These are phyloP conservation scores for Ceyx melanurus DNA, from an alignment of 2,113 vertebrate genomes.

Conservation along the genomic window DNA sequence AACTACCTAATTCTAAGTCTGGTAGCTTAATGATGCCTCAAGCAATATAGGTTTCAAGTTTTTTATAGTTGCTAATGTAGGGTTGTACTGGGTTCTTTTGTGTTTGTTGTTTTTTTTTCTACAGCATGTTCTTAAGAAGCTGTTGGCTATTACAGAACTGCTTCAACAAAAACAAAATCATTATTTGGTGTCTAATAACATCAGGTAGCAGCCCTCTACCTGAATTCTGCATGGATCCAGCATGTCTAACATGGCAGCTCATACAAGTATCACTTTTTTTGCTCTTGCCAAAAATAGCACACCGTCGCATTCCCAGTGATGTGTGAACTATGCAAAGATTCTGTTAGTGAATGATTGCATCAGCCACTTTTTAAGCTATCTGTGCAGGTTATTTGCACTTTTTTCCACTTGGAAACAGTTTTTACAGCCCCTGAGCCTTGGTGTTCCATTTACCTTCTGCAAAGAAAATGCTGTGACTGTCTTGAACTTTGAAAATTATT, in stretches of 20 bases:
- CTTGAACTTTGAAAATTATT: conserved; percentile 71
- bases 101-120: neutral
- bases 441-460: conserved; percentile 80
- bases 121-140: conserved; percentile 94
- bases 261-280: conserved; percentile 74
- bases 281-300: conserved; percentile 83
- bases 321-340: conserved; percentile 88
- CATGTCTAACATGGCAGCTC: conserved; percentile 83
- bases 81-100: neutral
- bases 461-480: conserved; percentile 71
- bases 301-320: conserved; percentile 78
- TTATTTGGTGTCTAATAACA: conserved; percentile 92
- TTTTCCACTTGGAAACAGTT: conserved; percentile 74
- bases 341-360: conserved; percentile 63
- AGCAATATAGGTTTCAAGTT: neutral
- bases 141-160: conserved; percentile 95
- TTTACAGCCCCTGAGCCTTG: conserved; percentile 82
- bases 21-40: neutral
- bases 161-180: conserved; percentile 96
- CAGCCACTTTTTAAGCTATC: conserved; percentile 81
- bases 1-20: conserved; percentile 1
- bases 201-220: conserved; percentile 87
- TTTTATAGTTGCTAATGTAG: conserved; percentile 1
- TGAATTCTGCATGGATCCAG: conserved; percentile 81
- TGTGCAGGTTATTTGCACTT: conserved; percentile 78